These are phyloP conservation scores for Liparis tanakae DNA, from an alignment of 2,797 vertebrate genomes.

Conservation along the genomic window DNA sequence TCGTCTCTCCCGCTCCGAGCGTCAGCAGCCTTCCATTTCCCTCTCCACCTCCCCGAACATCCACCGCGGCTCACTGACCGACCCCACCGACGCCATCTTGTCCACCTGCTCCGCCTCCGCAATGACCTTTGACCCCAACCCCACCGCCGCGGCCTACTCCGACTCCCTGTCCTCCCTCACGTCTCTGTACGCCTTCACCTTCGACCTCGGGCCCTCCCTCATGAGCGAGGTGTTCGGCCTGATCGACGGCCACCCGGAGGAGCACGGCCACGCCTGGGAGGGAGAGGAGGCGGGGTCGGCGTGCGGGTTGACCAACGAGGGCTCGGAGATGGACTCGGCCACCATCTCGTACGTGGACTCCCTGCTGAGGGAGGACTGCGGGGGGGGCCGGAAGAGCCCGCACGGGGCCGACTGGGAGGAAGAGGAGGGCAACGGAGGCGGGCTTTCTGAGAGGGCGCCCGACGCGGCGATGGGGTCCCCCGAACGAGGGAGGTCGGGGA, in stretches of 20 bases:
- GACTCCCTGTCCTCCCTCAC: constrained; percentile 84
- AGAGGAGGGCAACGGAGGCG: constrained; percentile 56
- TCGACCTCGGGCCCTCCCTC: constrained; percentile 96
- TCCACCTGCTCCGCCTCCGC: constrained; percentile 81
- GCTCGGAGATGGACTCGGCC: constrained; percentile 75
- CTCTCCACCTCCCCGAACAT: constrained; percentile 72
- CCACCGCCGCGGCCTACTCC: constrained; percentile 60
- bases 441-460: constrained; percentile 65
- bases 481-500: constrained; percentile 57
- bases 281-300: constrained; percentile 64
- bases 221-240: constrained; percentile 94
- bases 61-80: constrained; percentile 75
- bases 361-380: constrained; percentile 76
- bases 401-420: constrained; percentile 64
- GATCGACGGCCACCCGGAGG: constrained; percentile 78
- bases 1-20: constrained; percentile 88
- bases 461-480: constrained; percentile 61
- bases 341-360: constrained; percentile 81
- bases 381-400: constrained; percentile 70
- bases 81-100: constrained; percentile 67
- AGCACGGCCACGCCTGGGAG: constrained; percentile 57
- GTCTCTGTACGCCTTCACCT: constrained; percentile 92
- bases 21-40: constrained; percentile 77
- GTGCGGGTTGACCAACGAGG: constrained; percentile 62
- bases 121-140: constrained; percentile 82